Conservation (phyloP, 2,797 vertebrate species). For the Spinus pinus region DNA sequence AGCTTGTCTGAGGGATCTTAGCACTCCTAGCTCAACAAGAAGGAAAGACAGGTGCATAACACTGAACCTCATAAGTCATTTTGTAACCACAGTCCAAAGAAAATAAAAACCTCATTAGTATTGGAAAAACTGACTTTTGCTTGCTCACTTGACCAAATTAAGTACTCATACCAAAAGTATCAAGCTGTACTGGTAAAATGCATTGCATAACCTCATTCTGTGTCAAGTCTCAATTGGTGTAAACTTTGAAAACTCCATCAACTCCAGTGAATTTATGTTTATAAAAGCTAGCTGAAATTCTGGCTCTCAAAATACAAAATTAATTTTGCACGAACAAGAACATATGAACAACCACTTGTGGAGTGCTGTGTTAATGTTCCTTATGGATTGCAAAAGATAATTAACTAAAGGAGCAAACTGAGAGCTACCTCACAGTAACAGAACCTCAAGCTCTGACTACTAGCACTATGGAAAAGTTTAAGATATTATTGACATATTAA, state of each 20-base stretch:
- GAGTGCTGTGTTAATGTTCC: neutral
- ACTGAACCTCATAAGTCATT: slow-evolving; percentile 7
- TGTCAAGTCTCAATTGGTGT: neutral
- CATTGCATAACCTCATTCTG: slow-evolving; percentile 16
- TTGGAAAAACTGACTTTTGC: neutral
- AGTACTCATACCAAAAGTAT: slow-evolving; percentile 5
- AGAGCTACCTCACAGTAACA: neutral
- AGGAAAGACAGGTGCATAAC: slow-evolving; percentile 40
- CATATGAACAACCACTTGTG: neutral
- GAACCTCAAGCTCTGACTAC: neutral
- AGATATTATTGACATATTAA: neutral
- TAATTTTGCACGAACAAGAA: neutral
- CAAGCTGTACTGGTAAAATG: slow-evolving; percentile 12
- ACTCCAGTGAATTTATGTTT: neutral
- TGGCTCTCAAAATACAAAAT: neutral
- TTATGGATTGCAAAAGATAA: neutral
- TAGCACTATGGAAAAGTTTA: neutral
- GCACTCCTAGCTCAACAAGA: neutral
- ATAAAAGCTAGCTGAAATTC: neutral
- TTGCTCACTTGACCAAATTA: slow-evolving; percentile 6
- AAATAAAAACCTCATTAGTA: slow-evolving; percentile 31
- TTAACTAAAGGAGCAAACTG: neutral
- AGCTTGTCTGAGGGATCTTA: neutral
- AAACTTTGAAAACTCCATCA: slow-evolving; percentile 19
- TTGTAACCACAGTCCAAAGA: slow-evolving; percentile 4